These are phyloP conservation scores for Poecilia velifera DNA, from an alignment of 2,797 vertebrate species.

Conservation along the genomic window DNA sequence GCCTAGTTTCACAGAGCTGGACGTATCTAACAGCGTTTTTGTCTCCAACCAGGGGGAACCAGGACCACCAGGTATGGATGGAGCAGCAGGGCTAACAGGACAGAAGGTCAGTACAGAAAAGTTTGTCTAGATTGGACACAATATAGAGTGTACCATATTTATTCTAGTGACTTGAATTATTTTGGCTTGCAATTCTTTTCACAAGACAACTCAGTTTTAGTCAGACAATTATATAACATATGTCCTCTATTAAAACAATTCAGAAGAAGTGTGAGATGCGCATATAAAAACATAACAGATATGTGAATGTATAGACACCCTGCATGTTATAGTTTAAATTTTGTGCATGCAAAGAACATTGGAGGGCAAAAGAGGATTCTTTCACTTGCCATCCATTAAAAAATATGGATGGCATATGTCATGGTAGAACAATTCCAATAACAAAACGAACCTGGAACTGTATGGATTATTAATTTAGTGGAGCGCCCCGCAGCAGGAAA, in stretches of 20 bases:
- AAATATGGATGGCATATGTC: too few relatives aligned
- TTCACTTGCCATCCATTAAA: too few relatives aligned
- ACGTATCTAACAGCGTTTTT: constrained; percentile 34
- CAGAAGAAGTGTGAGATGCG: background rate
- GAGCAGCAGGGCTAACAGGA: constrained; percentile 67
- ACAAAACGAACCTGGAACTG: too few relatives aligned
- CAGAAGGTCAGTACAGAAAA: constrained; percentile 71
- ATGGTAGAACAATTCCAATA: too few relatives aligned
- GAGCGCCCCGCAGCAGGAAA: too few relatives aligned
- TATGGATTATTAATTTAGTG: too few relatives aligned
- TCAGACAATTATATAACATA: background rate
- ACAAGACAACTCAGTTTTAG: background rate
- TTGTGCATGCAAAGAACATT: too few relatives aligned
- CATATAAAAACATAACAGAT: background rate
- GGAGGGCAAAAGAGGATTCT: too few relatives aligned
- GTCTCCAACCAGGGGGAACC: constrained; percentile 72
- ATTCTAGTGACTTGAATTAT: background rate
- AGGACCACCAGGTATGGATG: constrained; percentile 69
- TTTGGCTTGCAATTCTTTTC: background rate
- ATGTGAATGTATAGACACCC: too few relatives aligned
- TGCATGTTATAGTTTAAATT: too few relatives aligned
- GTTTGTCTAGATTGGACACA: background rate
- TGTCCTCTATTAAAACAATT: background rate
- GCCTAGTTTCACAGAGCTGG: constrained; percentile 12
- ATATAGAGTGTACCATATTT: background rate